Evolutionary conservation across 2,888 invertebrate genomes (phyloP).

Genomic region (Dione vanillae): DNA sequence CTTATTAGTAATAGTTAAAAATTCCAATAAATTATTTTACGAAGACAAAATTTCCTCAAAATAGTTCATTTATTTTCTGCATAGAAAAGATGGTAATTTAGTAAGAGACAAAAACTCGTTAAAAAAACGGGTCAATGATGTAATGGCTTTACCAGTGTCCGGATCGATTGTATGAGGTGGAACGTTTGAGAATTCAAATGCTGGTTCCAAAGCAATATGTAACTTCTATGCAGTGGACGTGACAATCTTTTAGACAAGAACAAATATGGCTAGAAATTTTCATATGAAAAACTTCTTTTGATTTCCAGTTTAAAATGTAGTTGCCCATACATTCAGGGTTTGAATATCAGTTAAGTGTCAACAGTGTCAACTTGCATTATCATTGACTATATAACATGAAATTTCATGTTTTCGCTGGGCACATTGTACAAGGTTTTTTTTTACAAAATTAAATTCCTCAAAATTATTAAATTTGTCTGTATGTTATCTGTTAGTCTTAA

Average conservation of each 20-base stretch:
- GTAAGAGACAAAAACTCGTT: not conserved
- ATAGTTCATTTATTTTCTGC: not conserved
- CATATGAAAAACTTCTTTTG: not conserved
- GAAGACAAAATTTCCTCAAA: not conserved
- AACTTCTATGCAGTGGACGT: slow-evolving; percentile 27
- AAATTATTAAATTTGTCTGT: no score
- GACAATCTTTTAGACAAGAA: slow-evolving; percentile 31
- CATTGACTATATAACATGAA: no score
- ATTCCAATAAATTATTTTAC: not conserved
- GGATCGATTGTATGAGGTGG: slow-evolving; percentile 9
- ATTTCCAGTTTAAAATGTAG: no score
- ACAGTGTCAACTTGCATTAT: no score
- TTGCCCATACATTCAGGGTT: no score
- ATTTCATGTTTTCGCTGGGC: no score
- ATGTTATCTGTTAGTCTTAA: no score
- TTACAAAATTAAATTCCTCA: no score
- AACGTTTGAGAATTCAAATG: slow-evolving; percentile 29
- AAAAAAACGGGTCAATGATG: slow-evolving; percentile 1
- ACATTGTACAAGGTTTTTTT: no score
- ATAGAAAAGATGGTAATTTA: not conserved
- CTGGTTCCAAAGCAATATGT: slow-evolving; percentile 27
- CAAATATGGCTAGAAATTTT: slow-evolving; percentile 16
- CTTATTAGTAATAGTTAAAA: no score
- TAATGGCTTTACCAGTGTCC: slow-evolving; percentile 16
- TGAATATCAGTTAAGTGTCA: no score